Base-by-base conservation (phyloP, 2,797 vertebrate species). In the Pogonophryne albipinna region DNA sequence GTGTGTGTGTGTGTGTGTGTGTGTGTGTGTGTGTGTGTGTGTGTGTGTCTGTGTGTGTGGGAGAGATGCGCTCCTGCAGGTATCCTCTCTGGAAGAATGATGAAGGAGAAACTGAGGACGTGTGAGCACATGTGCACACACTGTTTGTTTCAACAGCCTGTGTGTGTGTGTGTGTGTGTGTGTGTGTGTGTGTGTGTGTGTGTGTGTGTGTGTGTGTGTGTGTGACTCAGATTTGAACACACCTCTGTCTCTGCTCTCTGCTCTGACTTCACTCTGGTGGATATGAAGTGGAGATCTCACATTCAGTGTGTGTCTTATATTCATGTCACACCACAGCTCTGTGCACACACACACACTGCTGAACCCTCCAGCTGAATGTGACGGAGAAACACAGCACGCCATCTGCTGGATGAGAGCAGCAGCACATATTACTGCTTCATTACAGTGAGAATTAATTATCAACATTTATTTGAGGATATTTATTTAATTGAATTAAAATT, bases 31-130 rank as follows among this genome's bases (percentile, higher is more conserved):
- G 38, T 42, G 12, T 42, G 38, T 5, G 42, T 42, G 27, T 20
- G 17, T 15, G 41, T 31, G 20, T n/a, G 23, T 55, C 51, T 57
- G 45, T 74, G 49, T 71, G 55, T 23, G 42, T 53, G 49, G 55
- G 51, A 41, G 64, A 7, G 31, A 3, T 19, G 50, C 27, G 27
- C 51, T 76, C 11, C 45, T 70, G 66, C 60, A 80, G 74, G 80
- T 71, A 42, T 71, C 67, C 44, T 86, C 61, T 55, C 44, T 64
- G 42, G 71, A 65, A 67, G 55, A 51, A 23, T 67, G 71, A 87
- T 68, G 67, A 85, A 72, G 64, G 61, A 82, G 62, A 31, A 55
- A 61, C 1, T 64, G 60, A 59, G 45, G 57, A 65, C 31, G 47
- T 77, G 52, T 60, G 65, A n/a, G 19, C 52, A 69, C 74, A 70